Percentiles rank a stretch among this genome's conserved stretches.
Evolutionary conservation across 92 coral and sea anemone species (phyloP).

Genomic region (Bergia sp.): DNA sequence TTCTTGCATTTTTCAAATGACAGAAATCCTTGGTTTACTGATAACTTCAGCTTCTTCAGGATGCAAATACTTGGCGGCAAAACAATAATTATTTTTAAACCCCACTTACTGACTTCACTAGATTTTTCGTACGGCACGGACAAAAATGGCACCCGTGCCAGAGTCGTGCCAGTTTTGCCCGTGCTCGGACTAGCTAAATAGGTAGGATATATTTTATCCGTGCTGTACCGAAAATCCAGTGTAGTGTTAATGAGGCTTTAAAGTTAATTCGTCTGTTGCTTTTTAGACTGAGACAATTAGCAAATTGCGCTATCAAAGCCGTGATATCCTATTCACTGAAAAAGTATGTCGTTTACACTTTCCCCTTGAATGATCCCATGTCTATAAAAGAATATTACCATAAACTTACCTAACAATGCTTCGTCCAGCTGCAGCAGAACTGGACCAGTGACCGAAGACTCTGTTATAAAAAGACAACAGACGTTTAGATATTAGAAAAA

Average conservation of each 20-base stretch:
- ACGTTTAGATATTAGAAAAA: neutral
- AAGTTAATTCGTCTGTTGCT: neutral
- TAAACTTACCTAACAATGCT: constrained; percentile 51
- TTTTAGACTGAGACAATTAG: neutral
- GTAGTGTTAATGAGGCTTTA: too few species aligned
- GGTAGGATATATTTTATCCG: too few species aligned
- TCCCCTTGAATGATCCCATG: neutral
- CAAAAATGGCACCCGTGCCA: too few species aligned
- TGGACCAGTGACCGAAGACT: constrained; percentile 56
- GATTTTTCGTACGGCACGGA: too few species aligned
- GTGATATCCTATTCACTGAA: neutral
- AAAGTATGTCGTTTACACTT: neutral
- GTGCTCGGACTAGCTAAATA: too few species aligned
- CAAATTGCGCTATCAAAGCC: neutral
- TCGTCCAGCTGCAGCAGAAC: constrained; percentile 59
- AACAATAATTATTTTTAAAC: neutral
- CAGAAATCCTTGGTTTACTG: neutral
- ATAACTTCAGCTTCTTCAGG: neutral
- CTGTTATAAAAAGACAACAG: neutral
- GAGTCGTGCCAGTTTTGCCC: too few species aligned
- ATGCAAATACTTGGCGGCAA: neutral
- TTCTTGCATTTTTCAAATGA: neutral
- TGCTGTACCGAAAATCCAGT: too few species aligned
- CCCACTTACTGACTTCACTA: too few species aligned
- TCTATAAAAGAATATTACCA: neutral